A percentile compares a stretch with the other conserved stretches of the same genome.
phyloP scores from a whole-genome alignment of 2,113 vertebrate genomes.

The Epinephelus cyanopodus region DNA sequence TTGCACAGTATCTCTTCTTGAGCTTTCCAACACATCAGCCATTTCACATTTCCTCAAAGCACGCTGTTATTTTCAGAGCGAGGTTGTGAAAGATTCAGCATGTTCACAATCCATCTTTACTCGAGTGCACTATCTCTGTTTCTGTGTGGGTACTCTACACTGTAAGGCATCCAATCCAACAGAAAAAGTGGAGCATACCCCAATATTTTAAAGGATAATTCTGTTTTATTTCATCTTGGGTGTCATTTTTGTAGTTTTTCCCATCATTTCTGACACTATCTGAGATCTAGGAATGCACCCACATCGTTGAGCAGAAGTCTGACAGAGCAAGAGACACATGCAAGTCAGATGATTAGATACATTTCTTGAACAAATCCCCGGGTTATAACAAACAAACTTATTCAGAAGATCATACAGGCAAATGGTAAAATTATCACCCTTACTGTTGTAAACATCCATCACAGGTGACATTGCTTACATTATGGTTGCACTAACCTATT shows the following conservation, averaged over 20 bases:
- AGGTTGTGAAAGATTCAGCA: constrained; percentile 39
- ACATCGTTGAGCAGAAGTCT: neutral
- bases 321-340: neutral
- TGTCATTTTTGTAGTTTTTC: neutral
- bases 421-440: neutral
- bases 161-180: neutral
- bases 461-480: neutral
- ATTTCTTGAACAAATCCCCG: neutral
- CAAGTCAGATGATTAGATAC: neutral
- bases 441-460: neutral
- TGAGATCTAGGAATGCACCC: neutral
- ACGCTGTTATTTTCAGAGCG: constrained; percentile 44
- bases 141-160: neutral
- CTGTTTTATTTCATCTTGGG: neutral
- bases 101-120: constrained; percentile 27
- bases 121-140: constrained; percentile 6
- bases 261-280: neutral
- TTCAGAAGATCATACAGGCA: neutral
- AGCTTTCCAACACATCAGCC: constrained; percentile 48
- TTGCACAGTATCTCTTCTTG: constrained; percentile 33
- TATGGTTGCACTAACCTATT: neutral
- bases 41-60: constrained; percentile 53
- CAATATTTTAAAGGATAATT: neutral
- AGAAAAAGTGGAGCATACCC: neutral
- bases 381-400: neutral